phyloP scores from a whole-genome alignment of 2,888 invertebrate species.

The Conops quadrifasciatus region DNA sequence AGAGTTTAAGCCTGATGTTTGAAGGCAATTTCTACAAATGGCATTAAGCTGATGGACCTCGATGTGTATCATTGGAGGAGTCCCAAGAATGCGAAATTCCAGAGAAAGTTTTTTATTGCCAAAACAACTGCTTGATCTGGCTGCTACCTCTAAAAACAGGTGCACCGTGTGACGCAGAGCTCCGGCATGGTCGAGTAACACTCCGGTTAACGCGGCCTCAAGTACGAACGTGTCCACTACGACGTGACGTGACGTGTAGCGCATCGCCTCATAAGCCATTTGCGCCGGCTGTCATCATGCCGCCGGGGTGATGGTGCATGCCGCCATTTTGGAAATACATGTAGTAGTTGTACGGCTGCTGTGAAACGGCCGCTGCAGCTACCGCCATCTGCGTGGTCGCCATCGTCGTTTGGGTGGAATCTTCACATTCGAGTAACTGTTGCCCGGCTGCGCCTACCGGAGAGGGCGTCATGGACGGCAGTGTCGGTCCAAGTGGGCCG shows the following conservation, averaged over 20 bases:
- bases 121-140: no score
- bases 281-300: conserved; percentile 62
- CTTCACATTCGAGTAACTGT: conserved; percentile 56
- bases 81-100: no score
- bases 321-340: conserved; percentile 66
- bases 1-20: no score
- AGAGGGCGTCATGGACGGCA: conserved; percentile 50
- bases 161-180: no score
- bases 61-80: no score
- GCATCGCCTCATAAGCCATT: conserved; percentile 62
- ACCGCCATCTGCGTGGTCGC: conserved; percentile 48
- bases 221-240: not conserved
- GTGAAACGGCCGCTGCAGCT: conserved; percentile 52
- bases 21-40: no score
- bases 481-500: conserved; percentile 45
- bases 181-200: not conserved
- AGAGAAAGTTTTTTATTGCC: no score
- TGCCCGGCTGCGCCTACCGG: conserved; percentile 51
- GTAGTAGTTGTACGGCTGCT: conserved; percentile 64
- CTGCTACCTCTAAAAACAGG: no score
- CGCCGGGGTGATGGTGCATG: conserved; percentile 63
- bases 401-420: conserved; percentile 46
- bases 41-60: no score
- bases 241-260: not conserved
- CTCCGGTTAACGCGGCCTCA: not conserved